A percentile compares a stretch with the other conserved stretches of the same genome.
Evolutionary conservation across 1,140 invertebrate species (phyloP).

Genomic region (Phortica variegata): DNA sequence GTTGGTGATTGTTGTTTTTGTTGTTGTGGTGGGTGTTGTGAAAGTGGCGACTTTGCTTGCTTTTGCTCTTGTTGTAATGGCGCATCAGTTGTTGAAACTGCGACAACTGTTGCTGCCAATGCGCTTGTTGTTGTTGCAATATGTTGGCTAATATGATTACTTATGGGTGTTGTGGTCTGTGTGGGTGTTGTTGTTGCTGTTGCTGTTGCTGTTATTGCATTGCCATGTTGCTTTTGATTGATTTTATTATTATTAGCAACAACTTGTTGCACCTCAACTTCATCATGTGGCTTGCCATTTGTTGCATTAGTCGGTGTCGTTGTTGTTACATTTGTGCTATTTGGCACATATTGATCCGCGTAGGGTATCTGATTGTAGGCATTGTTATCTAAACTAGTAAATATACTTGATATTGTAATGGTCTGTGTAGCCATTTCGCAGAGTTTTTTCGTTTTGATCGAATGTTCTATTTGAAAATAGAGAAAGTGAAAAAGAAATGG

Average conservation of each 20-base stretch:
- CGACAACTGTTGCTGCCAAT: constrained; percentile 7
- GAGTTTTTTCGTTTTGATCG: constrained; percentile 45
- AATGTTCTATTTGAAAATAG: constrained; percentile 29
- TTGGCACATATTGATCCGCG: constrained; percentile 57
- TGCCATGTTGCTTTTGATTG: constrained; percentile 48
- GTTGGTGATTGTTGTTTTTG: constrained; percentile 9
- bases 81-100: not conserved
- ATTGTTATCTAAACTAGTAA: constrained; percentile 45
- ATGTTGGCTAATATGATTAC: constrained; percentile 1
- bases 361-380: constrained; percentile 52
- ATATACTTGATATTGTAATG: constrained; percentile 45
- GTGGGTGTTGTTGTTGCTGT: constrained; percentile 10
- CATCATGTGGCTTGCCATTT: constrained; percentile 1
- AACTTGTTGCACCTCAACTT: constrained; percentile 22
- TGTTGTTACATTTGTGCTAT: constrained; percentile 4
- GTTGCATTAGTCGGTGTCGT: not conserved
- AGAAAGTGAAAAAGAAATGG: not conserved
- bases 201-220: constrained; percentile 4
- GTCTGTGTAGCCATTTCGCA: constrained; percentile 56
- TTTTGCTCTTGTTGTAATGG: too few relatives aligned
- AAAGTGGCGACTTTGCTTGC: constrained; percentile 5
- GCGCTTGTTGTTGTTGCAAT: constrained; percentile 1
- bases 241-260: constrained; percentile 55
- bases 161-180: not conserved
- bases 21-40: not conserved